Evolutionary conservation across 2,888 invertebrate species (phyloP), one percentile per base, ranked within the genome.

Genomic region (Ectobius pallidus): DNA sequence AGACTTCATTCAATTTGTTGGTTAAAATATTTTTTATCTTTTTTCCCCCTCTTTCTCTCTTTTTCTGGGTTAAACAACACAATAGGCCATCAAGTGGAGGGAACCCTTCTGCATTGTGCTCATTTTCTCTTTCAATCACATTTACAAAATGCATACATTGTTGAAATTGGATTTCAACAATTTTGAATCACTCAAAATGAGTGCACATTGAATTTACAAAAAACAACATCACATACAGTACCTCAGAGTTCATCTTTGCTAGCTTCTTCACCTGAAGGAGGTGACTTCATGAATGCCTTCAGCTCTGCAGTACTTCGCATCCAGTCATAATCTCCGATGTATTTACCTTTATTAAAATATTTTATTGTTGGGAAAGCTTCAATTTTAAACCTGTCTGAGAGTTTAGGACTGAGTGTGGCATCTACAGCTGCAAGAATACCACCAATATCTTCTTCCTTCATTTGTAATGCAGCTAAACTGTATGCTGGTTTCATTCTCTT

Each of bases 361-460:
- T 90, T 89, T 79, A 92, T 84, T 0, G 91, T 91, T 0, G 93
- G 93, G 77, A 90, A 87, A 1, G 89, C 89, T 65, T 86, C 82
- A 55, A 93, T 87, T 65, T 86, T 84, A 75, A 87, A 91, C 62
- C 87, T 79, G 68, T 88, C 86, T 0, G 89, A 87, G 0, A 89
- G 83, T 71, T 85, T 84, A 0, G 85, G 83, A 77, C 91, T 90
- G 52, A 86, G 84, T 0, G 90, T 87, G 11, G 91, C 91, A 80
- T 93, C 92, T 0, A 92, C 84, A 27, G 91, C 89, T 6, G 89
- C 87, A 1, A 88, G 80, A 52, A 82, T 82, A 0, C 85, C 81
- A 0, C 79, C 77, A 7, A 82, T 79, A 0, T 84, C 83, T 14
- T 85, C 85, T 0, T 79, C 78, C 62, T 84, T 84, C 14, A 89